Percentiles rank a stretch among this genome's conserved stretches.
phyloP scores from a whole-genome alignment of 1,140 invertebrate species.

The Battus philenor region DNA sequence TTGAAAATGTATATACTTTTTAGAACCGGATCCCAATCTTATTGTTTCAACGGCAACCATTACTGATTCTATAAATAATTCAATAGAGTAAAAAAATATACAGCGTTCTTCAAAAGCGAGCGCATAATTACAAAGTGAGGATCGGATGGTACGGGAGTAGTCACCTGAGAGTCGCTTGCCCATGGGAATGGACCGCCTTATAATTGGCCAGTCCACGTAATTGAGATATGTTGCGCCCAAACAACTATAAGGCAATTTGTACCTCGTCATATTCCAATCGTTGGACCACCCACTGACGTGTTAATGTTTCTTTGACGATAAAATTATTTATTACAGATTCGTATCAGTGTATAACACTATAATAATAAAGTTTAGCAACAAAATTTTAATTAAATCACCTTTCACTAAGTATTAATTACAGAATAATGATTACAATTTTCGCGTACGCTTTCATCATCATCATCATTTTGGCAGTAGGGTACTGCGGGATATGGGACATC shows the following conservation, averaged over 20 bases:
- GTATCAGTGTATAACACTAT: no score
- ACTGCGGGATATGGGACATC: no score
- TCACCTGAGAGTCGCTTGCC: slow-evolving; percentile 4
- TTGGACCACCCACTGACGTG: slow-evolving; percentile 32
- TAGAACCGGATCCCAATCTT: slow-evolving; percentile 17
- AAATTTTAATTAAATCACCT: no score
- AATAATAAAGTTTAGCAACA: no score
- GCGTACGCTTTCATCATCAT: no score
- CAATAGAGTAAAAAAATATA: slow-evolving; percentile 27
- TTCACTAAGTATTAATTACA: no score
- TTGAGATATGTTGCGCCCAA: slow-evolving; percentile 34
- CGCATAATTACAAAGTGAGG: slow-evolving; percentile 33
- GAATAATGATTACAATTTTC: no score
- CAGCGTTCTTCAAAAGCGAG: slow-evolving; percentile 29
- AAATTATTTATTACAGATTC: no score
- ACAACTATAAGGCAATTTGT: slow-evolving; percentile 39
- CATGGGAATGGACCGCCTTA: slow-evolving; percentile 30
- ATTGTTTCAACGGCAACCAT: slow-evolving; percentile 20
- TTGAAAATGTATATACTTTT: slow-evolving; percentile 19
- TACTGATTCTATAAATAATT: slow-evolving; percentile 24
- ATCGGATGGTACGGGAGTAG: slow-evolving; percentile 22
- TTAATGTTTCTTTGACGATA: background rate
- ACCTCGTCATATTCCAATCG: slow-evolving; percentile 23
- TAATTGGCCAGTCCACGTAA: slow-evolving; percentile 36
- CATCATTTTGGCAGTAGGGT: no score